Percentiles rank a stretch among this genome's conserved stretches.
Conservation (phyloP, 2,113 vertebrate genomes). For the Elaphurus davidianus region DNA sequence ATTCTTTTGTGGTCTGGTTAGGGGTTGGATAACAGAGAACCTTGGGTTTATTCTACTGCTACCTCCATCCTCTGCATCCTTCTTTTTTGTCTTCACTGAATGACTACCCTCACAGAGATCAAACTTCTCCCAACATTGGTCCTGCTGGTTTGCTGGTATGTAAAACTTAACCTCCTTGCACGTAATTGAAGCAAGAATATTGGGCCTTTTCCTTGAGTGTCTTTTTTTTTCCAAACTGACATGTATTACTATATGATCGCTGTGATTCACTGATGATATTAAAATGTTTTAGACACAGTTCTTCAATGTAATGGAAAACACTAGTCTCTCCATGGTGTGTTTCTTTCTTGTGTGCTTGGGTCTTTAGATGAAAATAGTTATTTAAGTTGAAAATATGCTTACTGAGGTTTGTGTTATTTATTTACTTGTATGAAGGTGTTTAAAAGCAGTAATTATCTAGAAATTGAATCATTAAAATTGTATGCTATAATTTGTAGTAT, state of each 20-base stretch:
- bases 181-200: constrained; percentile 79
- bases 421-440: not conserved
- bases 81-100: constrained; percentile 87
- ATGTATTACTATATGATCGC: constrained; percentile 49
- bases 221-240: constrained; percentile 8
- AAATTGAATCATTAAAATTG: constrained; percentile 23
- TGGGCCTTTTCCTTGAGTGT: constrained; percentile 64
- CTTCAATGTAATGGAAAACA: constrained; percentile 60
- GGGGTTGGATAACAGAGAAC: constrained; percentile 85
- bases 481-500: constrained; percentile 29
- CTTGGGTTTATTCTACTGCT: constrained; percentile 84
- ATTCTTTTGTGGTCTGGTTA: constrained; percentile 86
- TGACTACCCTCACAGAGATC: constrained; percentile 83
- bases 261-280: constrained; percentile 31
- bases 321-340: not conserved
- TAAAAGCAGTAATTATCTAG: not conserved
- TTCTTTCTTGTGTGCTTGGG: constrained; percentile 38
- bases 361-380: constrained; percentile 49
- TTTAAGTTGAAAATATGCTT: constrained; percentile 47
- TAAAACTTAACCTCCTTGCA: constrained; percentile 82
- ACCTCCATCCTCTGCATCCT: constrained; percentile 85
- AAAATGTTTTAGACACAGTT: constrained; percentile 67
- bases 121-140: constrained; percentile 83
- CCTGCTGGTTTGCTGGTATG: constrained; percentile 83
- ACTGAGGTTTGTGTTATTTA: constrained; percentile 20